phyloP scores from a whole-genome alignment of 2,888 invertebrate species.

The Serripes groenlandicus region DNA sequence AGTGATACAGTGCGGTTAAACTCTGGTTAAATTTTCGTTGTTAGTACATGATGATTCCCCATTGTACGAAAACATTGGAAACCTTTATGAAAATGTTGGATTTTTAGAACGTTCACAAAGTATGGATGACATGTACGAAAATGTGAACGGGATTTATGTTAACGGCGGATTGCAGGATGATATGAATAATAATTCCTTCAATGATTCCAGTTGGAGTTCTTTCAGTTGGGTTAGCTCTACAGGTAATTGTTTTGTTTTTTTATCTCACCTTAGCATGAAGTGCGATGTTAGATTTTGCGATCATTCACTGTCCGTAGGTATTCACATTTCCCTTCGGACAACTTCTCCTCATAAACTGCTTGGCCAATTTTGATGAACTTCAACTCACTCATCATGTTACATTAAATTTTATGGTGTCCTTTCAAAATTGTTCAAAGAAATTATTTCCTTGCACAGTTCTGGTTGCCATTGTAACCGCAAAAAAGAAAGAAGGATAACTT shows the following conservation, averaged over 20 bases:
- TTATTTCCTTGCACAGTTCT: no score
- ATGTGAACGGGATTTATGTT: background rate
- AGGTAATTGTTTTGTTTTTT: constrained; percentile 10
- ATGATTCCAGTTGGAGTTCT: background rate
- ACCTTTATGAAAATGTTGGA: constrained; percentile 20
- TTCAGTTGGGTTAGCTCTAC: background rate
- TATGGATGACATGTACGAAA: constrained; percentile 20
- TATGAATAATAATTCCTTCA: background rate
- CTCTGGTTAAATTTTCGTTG: background rate
- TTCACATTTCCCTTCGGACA: no score
- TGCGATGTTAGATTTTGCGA: no score
- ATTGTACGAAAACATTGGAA: background rate
- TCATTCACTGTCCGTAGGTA: no score
- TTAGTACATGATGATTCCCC: background rate
- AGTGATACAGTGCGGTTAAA: background rate
- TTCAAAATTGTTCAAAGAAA: no score
- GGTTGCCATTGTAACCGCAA: no score
- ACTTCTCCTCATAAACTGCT: no score
- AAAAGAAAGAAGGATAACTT: no score
- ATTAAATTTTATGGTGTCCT: no score
- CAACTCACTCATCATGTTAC: no score
- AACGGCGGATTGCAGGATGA: constrained; percentile 1
- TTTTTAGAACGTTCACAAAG: constrained; percentile 25
- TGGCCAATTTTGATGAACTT: no score
- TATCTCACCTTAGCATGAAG: no score